phyloP scores from a whole-genome alignment of 2,888 invertebrate species.

The Spodoptera picta region DNA sequence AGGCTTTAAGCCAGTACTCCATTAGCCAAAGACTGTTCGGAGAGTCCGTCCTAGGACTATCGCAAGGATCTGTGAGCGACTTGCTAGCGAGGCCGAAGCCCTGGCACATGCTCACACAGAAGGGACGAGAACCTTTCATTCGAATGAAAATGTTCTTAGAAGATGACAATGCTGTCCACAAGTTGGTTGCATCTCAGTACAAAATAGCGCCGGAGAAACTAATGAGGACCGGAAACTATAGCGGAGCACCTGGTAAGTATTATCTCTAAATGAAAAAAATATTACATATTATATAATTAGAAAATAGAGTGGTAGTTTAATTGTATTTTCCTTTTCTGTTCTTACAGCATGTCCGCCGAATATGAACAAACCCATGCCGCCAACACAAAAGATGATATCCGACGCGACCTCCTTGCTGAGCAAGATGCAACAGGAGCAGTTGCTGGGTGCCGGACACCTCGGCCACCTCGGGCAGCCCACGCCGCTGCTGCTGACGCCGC shows the following conservation, averaged over 20 bases:
- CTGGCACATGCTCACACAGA: conserved; percentile 99
- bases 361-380: conserved; percentile 93
- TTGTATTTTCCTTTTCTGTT: conserved; percentile 52
- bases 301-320: conserved; percentile 27
- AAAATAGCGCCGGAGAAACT: conserved; percentile 99
- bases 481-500: conserved; percentile 92
- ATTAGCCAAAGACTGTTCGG: conserved; percentile 99
- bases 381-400: conserved; percentile 93
- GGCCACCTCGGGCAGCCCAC: conserved; percentile 87
- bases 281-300: background rate
- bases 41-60: conserved; percentile 98
- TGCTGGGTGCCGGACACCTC: conserved; percentile 88
- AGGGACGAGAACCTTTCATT: conserved; percentile 98
- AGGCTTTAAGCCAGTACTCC: conserved; percentile 97
- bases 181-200: conserved; percentile 98
- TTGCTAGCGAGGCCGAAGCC: conserved; percentile 98
- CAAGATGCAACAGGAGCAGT: conserved; percentile 92
- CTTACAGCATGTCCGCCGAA: conserved; percentile 90
- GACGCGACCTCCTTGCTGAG: conserved; percentile 90
- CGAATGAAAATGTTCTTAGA: conserved; percentile 99
- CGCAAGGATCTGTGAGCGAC: conserved; percentile 99
- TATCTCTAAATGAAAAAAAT: conserved; percentile 50
- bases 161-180: conserved; percentile 98
- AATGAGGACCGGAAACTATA: conserved; percentile 98
- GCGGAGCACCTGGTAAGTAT: conserved; percentile 93